phyloP scores from a whole-genome alignment of 2,113 vertebrate species.

The Dromas ardeola region DNA sequence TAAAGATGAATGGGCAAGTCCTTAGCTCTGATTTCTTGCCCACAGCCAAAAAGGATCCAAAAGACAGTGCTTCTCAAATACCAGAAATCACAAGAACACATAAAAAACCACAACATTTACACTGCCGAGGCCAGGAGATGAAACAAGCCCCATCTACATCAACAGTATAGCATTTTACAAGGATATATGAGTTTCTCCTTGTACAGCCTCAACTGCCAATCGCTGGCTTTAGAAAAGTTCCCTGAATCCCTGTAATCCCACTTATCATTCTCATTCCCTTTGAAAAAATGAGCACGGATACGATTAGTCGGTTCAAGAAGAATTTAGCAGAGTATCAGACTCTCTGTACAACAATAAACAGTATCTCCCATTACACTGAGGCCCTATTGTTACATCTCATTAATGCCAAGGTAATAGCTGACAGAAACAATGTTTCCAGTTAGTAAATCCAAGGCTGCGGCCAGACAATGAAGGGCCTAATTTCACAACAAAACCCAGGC shows the following conservation, averaged over 20 bases:
- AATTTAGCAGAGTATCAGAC: neutral
- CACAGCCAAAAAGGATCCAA: neutral
- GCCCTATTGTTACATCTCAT: neutral
- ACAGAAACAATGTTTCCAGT: neutral
- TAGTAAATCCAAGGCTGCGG: neutral
- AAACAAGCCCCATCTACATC: neutral
- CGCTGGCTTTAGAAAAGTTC: neutral
- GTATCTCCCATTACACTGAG: neutral
- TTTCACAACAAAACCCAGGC: slow-evolving; percentile 25
- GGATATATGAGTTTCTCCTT: neutral
- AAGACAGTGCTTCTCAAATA: neutral
- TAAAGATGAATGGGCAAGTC: neutral
- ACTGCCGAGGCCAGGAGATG: neutral
- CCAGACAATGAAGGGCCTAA: neutral
- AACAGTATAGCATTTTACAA: neutral
- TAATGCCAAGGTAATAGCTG: neutral
- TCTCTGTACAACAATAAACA: neutral
- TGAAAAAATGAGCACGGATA: neutral
- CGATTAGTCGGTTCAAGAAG: neutral
- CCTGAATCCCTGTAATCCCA: neutral
- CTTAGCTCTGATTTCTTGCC: neutral
- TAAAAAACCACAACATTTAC: neutral
- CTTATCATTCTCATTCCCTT: neutral
- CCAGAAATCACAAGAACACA: neutral
- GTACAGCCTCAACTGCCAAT: neutral